Conservation (phyloP, 2,888 invertebrate species). For the Ectemnius cavifrons region DNA sequence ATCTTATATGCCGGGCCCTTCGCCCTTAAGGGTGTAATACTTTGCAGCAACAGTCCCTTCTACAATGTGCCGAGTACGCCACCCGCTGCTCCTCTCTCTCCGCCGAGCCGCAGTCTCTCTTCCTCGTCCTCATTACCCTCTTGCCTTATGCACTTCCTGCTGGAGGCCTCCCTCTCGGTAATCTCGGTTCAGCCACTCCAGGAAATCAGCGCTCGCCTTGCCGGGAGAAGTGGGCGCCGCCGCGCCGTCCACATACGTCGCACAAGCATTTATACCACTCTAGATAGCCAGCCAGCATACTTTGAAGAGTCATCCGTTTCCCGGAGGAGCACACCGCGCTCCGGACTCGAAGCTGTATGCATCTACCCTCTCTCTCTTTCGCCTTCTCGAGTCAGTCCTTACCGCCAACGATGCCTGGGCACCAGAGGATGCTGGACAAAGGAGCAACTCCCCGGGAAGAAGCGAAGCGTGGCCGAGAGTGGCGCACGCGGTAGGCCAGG, state of each 20-base stretch:
- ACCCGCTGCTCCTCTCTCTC: not conserved
- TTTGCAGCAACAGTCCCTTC: not conserved
- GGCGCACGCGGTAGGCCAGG: constrained; percentile 55
- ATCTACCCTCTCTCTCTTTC: not conserved
- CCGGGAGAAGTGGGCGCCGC: too few species aligned
- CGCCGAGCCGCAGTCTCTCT: not conserved
- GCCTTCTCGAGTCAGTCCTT: not conserved
- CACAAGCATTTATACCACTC: too few species aligned
- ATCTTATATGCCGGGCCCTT: constrained; percentile 45
- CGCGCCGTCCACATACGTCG: too few species aligned
- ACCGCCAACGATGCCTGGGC: constrained; percentile 31
- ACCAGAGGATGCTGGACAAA: constrained; percentile 18
- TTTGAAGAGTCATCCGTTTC: too few species aligned
- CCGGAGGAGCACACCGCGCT: not conserved
- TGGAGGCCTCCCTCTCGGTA: not conserved
- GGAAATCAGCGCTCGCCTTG: not conserved
- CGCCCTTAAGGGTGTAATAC: not conserved
- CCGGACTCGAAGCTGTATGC: not conserved
- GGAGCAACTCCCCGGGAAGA: constrained; percentile 25
- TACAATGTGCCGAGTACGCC: not conserved
- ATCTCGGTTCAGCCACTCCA: not conserved
- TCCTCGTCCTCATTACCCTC: not conserved
- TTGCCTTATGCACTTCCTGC: not conserved
- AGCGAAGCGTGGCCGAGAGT: constrained; percentile 48
- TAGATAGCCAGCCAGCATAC: too few species aligned